Evolutionary conservation across 2,888 invertebrate genomes (phyloP), one percentile per base, ranked within the genome.

Genomic region (Brachylomia viminalis): DNA sequence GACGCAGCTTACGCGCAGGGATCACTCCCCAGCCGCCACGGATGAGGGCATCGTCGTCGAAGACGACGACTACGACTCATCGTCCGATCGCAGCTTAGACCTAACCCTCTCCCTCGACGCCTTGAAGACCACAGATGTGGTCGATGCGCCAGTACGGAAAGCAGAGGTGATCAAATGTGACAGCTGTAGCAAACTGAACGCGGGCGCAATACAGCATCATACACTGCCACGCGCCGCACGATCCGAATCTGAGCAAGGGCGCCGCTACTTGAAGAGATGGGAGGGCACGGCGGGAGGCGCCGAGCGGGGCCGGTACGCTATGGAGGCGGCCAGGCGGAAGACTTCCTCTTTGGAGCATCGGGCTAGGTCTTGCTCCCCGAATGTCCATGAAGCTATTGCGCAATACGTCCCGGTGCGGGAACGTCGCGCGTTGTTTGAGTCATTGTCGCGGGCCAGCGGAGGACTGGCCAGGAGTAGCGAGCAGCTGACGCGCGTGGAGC

Each of bases 331-430:
- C 75, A 91, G 95, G 78, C 92, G 95, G 69, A 96, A 96, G 87
- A 93, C 95, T n/a, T 92, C 95, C 33, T 94, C 95, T 23, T 85
- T 95, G 78, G 95, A 96, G 88, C 94, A 90, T 79, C 91, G 97
- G 67, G 96, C 96, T 79, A 92, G 96, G 79, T 96, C 96, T 23
- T 96, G 96, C 86, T 96, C 96, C 42, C 96, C 96, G n/a, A 95
- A 94, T 83, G 92, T 94, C 49, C 95, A 95, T 87, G 96, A 95
- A 83, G 95, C 92, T 58, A 90, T 94, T 30, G 97, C 98, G 79
- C 97, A 97, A 86, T 98, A 98, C 90, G 97, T 98, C 52, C 98
- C 98, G 0, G 98, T 98, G 59, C 97, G 97, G 85, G 98, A 98
- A 88, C 97, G 98, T 87, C 95, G 98, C 45, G 97, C 97, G 23